Conservation (phyloP, 2,888 invertebrate genomes). For the Xiphydria camelus region DNA sequence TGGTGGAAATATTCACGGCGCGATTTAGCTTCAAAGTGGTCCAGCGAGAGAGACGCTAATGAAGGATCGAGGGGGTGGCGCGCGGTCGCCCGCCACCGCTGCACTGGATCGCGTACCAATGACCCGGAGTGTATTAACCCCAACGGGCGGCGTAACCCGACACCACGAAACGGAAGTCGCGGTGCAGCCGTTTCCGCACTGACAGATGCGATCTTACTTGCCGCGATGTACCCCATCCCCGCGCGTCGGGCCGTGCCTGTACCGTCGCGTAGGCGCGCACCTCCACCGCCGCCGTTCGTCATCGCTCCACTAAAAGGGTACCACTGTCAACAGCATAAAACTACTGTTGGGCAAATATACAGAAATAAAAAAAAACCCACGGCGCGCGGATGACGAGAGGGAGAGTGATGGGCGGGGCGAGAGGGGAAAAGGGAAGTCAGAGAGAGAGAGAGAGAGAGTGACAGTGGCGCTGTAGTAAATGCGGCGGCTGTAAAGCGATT, state of each 20-base stretch:
- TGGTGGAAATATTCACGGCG: too few relatives aligned
- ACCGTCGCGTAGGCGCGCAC: too few relatives aligned
- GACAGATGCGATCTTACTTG: conserved; percentile 53
- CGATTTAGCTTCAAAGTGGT: too few relatives aligned
- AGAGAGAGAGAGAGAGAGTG: conserved; percentile 9
- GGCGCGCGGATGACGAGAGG: conserved; percentile 19
- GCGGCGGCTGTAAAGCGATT: conserved; percentile 38
- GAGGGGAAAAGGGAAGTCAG: conserved; percentile 8
- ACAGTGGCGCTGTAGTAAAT: conserved; percentile 5
- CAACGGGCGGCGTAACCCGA: conserved; percentile 38
- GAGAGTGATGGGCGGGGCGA: background rate
- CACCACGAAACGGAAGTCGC: conserved; percentile 37
- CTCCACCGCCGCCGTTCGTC: too few relatives aligned
- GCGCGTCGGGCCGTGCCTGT: too few relatives aligned
- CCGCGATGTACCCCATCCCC: conserved; percentile 15
- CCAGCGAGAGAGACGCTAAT: too few relatives aligned
- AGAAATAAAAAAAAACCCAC: conserved; percentile 30
- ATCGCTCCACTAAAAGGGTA: conserved; percentile 28
- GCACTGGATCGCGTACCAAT: conserved; percentile 16
- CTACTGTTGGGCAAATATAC: conserved; percentile 36
- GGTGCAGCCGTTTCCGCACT: conserved; percentile 49
- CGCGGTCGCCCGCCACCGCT: too few relatives aligned
- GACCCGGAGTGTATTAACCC: conserved; percentile 34
- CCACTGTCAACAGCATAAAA: conserved; percentile 35
- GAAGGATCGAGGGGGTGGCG: too few relatives aligned